Conservation (phyloP, 2,888 invertebrate species). For the Xanthorhoe spadicearia region DNA sequence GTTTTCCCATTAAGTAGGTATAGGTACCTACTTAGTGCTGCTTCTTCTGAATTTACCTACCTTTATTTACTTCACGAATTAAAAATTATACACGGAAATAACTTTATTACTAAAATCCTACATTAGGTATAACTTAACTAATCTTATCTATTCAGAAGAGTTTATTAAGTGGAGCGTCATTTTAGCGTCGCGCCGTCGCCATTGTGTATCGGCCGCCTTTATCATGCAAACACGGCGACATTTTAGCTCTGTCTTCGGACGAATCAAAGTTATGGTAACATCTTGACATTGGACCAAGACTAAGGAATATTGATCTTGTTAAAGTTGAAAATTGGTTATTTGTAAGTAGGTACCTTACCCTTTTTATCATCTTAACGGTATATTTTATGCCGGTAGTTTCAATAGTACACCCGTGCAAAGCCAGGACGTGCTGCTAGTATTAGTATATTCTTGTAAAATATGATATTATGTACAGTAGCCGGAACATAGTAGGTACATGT, state of each 20-base stretch:
- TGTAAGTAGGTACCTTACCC: too few species aligned
- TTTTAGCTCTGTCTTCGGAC: constrained; percentile 63
- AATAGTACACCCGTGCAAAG: too few species aligned
- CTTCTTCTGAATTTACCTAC: too few species aligned
- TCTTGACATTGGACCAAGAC: constrained; percentile 16
- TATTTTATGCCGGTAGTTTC: too few species aligned
- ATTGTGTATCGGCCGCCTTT: constrained; percentile 75
- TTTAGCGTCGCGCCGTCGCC: constrained; percentile 65
- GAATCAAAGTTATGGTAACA: constrained; percentile 60
- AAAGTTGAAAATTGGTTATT: background rate
- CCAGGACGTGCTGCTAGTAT: too few species aligned
- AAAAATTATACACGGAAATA: too few species aligned
- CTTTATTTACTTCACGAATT: background rate
- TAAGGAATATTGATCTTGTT: constrained; percentile 15
- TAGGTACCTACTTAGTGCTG: too few species aligned
- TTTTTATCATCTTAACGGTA: too few species aligned
- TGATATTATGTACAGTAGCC: constrained; percentile 11
- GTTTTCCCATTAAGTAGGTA: too few species aligned
- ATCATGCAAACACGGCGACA: constrained; percentile 74
- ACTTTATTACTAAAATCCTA: background rate
- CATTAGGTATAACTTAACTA: too few species aligned
- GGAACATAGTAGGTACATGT: constrained; percentile 62
- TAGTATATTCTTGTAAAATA: background rate
- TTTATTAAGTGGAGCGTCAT: constrained; percentile 47
- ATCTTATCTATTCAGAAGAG: background rate